phyloP scores from a whole-genome alignment of 2,888 invertebrate genomes.

The Cartodere bifasciata region DNA sequence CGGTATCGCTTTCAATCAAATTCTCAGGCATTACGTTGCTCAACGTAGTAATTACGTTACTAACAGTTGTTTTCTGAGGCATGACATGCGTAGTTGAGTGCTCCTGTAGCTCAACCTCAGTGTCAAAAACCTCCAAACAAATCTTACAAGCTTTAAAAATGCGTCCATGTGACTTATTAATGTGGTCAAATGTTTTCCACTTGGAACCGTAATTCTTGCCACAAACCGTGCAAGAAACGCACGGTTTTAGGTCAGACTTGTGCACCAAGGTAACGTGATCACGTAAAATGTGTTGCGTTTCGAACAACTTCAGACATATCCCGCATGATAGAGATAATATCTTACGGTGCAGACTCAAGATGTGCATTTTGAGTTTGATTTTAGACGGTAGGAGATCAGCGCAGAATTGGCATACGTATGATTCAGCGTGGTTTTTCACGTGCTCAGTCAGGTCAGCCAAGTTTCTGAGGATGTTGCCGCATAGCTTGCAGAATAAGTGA shows the following conservation, averaged over 20 bases:
- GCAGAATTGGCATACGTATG: constrained; percentile 45
- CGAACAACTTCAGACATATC: constrained; percentile 42
- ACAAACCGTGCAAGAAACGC: constrained; percentile 44
- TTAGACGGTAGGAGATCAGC: constrained; percentile 44
- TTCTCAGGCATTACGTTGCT: not conserved
- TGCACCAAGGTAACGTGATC: constrained; percentile 43
- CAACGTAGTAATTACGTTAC: no score
- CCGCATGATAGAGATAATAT: constrained; percentile 44
- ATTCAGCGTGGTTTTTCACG: constrained; percentile 38
- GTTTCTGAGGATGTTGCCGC: constrained; percentile 41
- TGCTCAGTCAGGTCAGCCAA: constrained; percentile 40
- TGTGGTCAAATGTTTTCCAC: constrained; percentile 46
- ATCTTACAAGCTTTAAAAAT: constrained; percentile 44
- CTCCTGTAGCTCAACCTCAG: constrained; percentile 36
- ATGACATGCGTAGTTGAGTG: no score
- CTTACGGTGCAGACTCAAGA: constrained; percentile 41
- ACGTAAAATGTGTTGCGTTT: constrained; percentile 41
- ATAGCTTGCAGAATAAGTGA: constrained; percentile 40
- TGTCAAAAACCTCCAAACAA: constrained; percentile 45
- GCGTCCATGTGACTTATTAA: constrained; percentile 44
- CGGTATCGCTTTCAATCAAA: constrained; percentile 11
- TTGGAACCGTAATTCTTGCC: constrained; percentile 46
- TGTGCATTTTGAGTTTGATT: constrained; percentile 45
- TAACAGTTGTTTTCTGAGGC: no score
- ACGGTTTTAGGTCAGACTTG: constrained; percentile 35